Percentiles rank a stretch among this genome's conserved stretches.
These are phyloP conservation scores for Pangasius mekongensis DNA, from an alignment of 2,797 vertebrate species.

Conservation along the genomic window DNA sequence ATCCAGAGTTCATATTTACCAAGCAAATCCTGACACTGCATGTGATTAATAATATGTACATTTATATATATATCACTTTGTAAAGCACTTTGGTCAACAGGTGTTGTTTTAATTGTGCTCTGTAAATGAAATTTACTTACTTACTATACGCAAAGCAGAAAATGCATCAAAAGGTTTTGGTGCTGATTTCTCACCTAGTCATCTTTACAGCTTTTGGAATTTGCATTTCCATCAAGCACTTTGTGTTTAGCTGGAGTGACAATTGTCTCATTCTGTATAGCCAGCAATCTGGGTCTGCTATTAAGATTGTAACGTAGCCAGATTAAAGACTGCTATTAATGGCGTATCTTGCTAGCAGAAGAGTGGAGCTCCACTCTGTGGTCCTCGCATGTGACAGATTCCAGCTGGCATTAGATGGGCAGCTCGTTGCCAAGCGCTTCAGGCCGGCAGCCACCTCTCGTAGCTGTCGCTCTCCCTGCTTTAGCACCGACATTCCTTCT, in stretches of 20 bases:
- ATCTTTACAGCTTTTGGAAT: not conserved
- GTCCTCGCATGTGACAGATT: constrained; percentile 28
- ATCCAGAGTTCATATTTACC: not conserved
- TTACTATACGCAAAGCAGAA: not conserved
- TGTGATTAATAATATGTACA: not conserved
- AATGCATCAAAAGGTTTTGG: not conserved
- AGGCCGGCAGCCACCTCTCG: constrained; percentile 44
- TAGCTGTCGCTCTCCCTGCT: constrained; percentile 40
- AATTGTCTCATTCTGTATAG: not conserved
- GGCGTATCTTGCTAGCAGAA: constrained; percentile 5
- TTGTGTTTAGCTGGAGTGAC: not conserved
- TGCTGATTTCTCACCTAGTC: not conserved
- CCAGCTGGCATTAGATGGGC: constrained; percentile 52
- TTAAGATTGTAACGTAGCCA: not conserved
- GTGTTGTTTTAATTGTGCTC: no score
- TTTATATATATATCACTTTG: not conserved
- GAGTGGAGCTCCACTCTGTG: constrained; percentile 31
- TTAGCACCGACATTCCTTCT: constrained; percentile 37
- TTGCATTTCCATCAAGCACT: not conserved
- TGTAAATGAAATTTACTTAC: not conserved
- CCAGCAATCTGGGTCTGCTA: not conserved
- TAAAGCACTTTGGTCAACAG: not conserved
- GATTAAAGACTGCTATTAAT: constrained; percentile 21
- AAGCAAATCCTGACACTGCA: not conserved
- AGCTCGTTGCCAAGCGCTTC: constrained; percentile 40